A percentile compares a stretch with the other conserved stretches of the same genome.
phyloP scores from a whole-genome alignment of 2,888 invertebrate genomes.

The Diadegma fenestrale region DNA sequence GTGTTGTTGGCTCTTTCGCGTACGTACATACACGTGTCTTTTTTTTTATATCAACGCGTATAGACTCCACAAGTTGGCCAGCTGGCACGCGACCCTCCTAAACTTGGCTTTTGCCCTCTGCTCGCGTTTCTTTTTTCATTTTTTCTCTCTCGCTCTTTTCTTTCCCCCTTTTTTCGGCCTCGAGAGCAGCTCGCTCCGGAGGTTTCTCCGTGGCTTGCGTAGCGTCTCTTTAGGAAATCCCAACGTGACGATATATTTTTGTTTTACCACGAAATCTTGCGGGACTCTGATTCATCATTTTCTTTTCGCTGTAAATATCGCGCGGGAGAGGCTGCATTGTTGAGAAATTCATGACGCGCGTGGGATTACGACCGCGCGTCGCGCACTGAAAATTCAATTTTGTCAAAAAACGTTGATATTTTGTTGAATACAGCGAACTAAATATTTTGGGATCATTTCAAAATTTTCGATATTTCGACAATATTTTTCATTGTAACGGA shows the following conservation, averaged over 20 bases:
- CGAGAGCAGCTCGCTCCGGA: conserved; percentile 14
- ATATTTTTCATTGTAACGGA: too few species aligned
- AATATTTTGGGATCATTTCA: too few species aligned
- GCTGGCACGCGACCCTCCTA: conserved; percentile 70
- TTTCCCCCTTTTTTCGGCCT: conserved; percentile 42
- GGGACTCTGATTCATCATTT: conserved; percentile 71
- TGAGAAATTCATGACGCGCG: conserved; percentile 58
- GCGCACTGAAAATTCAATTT: conserved; percentile 37
- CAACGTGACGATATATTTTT: conserved; percentile 73
- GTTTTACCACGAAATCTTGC: conserved; percentile 70
- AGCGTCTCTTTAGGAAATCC: conserved; percentile 70
- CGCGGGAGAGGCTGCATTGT: conserved; percentile 21
- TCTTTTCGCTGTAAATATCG: conserved; percentile 18
- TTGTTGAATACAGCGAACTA: too few species aligned
- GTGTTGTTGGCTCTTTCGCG: conserved; percentile 19
- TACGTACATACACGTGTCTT: conserved; percentile 16
- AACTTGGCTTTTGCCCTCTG: conserved; percentile 68
- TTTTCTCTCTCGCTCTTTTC: too few species aligned
- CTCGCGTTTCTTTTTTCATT: conserved; percentile 53
- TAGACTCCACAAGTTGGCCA: conserved; percentile 62
- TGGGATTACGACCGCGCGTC: conserved; percentile 39
- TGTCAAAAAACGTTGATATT: too few species aligned
- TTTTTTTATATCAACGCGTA: neutral
- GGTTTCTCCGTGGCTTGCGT: conserved; percentile 67
- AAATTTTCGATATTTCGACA: too few species aligned